Base-by-base conservation (phyloP, 2,888 invertebrate species). In the Idaea straminata region DNA sequence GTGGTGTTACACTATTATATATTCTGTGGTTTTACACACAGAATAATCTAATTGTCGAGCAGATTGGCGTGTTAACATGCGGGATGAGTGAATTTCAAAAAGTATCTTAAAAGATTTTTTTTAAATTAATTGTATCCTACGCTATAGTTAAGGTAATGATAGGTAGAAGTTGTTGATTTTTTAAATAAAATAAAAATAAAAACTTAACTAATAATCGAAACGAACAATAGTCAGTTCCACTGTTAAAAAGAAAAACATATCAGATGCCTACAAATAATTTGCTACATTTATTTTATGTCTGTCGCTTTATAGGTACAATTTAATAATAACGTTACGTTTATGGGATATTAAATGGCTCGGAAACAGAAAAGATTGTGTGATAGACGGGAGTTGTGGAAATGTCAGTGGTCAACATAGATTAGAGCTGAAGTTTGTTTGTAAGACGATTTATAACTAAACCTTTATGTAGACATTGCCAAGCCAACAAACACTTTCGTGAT, bases 301-400 rank as follows among this genome's bases (percentile, higher is more conserved):
- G 13, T 47, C 3, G 13, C 47, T 10, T 47, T 13, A 47, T 66
- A 64, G 61, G 63, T 65, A 70, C 66, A 71, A 74, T 74, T 77
- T 74, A 77, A 77, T 84, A 83, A 84, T 83, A 78, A 79, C 76
- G 79, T 80, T 74, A 81, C 79, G 81, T 81, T 84, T 83, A 86
- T 84, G 80, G 82, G 74, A 73, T 77, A 78, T 83, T 85, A 82
- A 91, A 91, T 87, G 88, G 86, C 67, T 78, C 83, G 86, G 90
- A 91, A 91, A 85, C 79, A 83, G 81, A 83, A 84, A 84, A 87
- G 83, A 87, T 85, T 76, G 79, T 82, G 47, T 82, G 85, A 86
- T 86, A 82, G 81, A 78, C 81, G 73, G 75, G 76, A 77, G 76
- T 77, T 81, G 72, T 73, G 72, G 68, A 72, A 67, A 72, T 69